A percentile compares a stretch with the other conserved stretches of the same genome.
Conservation (phyloP, 2,888 invertebrate species). For the Pristionchus maxplancki region DNA sequence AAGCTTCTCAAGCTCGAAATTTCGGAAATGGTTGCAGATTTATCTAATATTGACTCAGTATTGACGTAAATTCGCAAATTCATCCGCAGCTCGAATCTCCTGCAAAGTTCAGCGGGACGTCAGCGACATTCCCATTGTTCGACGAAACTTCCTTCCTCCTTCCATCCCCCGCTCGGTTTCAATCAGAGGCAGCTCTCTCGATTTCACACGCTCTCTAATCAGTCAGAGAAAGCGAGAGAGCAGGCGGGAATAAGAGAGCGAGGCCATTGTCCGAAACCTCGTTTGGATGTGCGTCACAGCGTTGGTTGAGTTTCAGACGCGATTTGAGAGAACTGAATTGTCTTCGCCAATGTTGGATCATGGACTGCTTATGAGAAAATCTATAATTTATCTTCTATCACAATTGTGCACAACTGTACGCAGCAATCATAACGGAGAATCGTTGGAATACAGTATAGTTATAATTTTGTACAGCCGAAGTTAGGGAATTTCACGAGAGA, state of each 20-base stretch:
- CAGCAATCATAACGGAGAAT: too few species aligned
- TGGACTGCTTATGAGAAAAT: too few species aligned
- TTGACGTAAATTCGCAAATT: too few species aligned
- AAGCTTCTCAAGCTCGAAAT: not conserved
- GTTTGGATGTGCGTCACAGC: not conserved
- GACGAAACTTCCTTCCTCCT: not conserved
- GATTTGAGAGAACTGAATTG: not conserved
- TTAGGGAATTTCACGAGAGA: too few species aligned
- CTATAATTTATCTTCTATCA: too few species aligned
- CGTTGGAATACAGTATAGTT: too few species aligned
- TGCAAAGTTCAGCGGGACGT: not conserved
- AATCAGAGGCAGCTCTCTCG: not conserved
- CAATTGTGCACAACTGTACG: too few species aligned
- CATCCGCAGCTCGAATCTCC: not conserved
- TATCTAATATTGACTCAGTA: too few species aligned
- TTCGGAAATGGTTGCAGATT: too few species aligned
- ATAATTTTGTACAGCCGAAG: too few species aligned
- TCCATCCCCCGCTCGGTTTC: not conserved
- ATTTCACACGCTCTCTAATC: not conserved
- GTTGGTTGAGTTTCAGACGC: not conserved
- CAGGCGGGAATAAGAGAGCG: not conserved
- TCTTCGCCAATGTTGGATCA: not conserved
- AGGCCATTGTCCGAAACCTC: not conserved
- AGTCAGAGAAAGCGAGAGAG: not conserved
- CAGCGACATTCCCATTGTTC: not conserved